phyloP scores from a whole-genome alignment of 1,140 invertebrate genomes.

The Nymphalis io region DNA sequence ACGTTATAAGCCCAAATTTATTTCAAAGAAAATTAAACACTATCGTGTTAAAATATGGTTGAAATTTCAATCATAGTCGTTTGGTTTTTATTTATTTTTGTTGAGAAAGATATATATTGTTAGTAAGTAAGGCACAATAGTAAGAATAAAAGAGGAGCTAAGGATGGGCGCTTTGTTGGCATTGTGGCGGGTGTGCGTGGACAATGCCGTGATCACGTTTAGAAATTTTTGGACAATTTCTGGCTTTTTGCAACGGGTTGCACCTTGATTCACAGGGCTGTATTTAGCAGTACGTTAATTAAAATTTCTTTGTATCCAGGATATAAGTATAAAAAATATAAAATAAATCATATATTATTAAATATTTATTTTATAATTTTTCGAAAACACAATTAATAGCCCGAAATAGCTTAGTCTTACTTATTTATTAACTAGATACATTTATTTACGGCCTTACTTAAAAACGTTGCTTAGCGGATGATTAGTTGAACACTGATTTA shows the following conservation, averaged over 20 bases:
- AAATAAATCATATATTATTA: too few species aligned
- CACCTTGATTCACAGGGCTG: slow-evolving; percentile 69
- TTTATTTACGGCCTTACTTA: too few species aligned
- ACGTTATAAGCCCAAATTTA: slow-evolving; percentile 31
- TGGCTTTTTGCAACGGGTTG: slow-evolving; percentile 77
- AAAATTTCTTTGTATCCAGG: background rate
- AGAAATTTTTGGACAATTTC: slow-evolving; percentile 78
- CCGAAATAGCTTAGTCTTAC: too few species aligned
- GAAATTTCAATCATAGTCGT: slow-evolving; percentile 17
- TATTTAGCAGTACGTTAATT: slow-evolving; percentile 31
- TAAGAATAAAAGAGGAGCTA: slow-evolving; percentile 72
- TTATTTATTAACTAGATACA: too few species aligned
- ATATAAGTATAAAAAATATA: too few species aligned
- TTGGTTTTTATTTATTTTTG: background rate
- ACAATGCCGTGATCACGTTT: slow-evolving; percentile 74
- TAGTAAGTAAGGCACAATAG: slow-evolving; percentile 70
- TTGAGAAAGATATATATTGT: slow-evolving; percentile 45
- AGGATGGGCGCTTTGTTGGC: slow-evolving; percentile 73
- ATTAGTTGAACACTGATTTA: too few species aligned
- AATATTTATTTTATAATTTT: too few species aligned
- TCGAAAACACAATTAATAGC: too few species aligned
- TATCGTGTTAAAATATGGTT: background rate
- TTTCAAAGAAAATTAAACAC: slow-evolving; percentile 16
- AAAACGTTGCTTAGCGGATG: too few species aligned
- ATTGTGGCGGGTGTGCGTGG: slow-evolving; percentile 75